Evolutionary conservation across 2,888 invertebrate genomes (phyloP).

Genomic region (Hydrotaea diabolus): DNA sequence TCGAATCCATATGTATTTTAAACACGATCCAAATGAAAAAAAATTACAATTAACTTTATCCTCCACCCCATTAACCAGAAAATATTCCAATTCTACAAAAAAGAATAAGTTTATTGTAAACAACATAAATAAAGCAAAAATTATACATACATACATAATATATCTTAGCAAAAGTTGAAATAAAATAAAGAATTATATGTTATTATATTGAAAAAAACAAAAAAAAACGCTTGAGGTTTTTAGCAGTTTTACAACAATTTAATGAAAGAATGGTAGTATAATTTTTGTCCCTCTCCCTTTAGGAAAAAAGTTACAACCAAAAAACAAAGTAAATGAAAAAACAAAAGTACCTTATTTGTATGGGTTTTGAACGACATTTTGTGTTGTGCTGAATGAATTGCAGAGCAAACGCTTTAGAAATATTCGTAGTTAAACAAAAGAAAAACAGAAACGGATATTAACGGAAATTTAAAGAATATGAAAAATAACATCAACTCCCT

Average conservation of each 20-base stretch:
- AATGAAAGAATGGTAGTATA: conserved; percentile 24
- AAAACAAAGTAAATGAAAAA: too few species aligned
- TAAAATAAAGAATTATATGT: conserved; percentile 50
- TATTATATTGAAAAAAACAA: conserved; percentile 40
- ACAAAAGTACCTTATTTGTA: conserved; percentile 63
- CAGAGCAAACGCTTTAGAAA: conserved; percentile 44
- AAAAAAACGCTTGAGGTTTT: conserved; percentile 50
- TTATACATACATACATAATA: neutral
- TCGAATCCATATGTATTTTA: conserved; percentile 42
- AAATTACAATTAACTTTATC: conserved; percentile 20
- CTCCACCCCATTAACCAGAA: conserved; percentile 31
- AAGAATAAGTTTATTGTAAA: conserved; percentile 55
- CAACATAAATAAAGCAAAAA: conserved; percentile 31
- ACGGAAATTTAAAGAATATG: too few species aligned
- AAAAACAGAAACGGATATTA: neutral
- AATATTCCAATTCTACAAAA: conserved; percentile 22
- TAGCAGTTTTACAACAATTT: conserved; percentile 36
- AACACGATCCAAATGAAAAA: conserved; percentile 33
- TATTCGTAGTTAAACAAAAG: neutral
- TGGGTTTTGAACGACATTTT: neutral
- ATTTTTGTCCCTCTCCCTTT: conserved; percentile 6
- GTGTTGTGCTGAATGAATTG: conserved; percentile 17
- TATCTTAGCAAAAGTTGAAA: conserved; percentile 44
- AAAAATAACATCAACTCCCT: too few species aligned
- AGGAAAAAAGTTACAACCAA: conserved; percentile 52